Conservation (phyloP, 2,888 invertebrate genomes). For the Drosophila lacicola region DNA sequence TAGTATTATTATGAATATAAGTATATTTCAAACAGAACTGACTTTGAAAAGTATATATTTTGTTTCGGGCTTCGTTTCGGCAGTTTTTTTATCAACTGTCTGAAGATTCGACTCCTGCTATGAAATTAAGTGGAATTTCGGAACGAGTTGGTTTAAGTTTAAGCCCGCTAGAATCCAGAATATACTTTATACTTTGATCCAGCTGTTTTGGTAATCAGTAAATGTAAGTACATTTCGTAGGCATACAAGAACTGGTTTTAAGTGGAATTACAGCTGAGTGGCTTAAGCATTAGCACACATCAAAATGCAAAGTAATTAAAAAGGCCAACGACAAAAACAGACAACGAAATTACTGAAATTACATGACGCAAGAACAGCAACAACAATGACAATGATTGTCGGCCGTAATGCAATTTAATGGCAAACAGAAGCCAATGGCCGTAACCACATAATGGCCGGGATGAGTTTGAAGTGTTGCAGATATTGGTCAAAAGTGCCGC, state of each 20-base stretch:
- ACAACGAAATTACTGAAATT: conserved; percentile 58
- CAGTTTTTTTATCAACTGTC: no score
- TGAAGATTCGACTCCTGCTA: no score
- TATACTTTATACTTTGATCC: no score
- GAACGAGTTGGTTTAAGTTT: no score
- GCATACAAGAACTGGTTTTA: conserved; percentile 3
- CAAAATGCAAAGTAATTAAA: conserved; percentile 60
- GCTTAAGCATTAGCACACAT: conserved; percentile 49
- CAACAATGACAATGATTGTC: conserved; percentile 52
- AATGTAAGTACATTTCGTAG: not conserved
- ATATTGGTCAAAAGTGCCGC: conserved; percentile 75
- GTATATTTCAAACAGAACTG: no score
- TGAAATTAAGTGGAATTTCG: no score
- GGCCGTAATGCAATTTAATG: conserved; percentile 76
- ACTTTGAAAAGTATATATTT: no score
- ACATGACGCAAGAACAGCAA: conserved; percentile 43
- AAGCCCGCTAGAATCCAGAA: no score
- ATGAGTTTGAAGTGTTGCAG: conserved; percentile 76
- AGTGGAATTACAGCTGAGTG: conserved; percentile 22
- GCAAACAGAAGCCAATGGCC: conserved; percentile 54
- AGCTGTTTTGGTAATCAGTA: not conserved
- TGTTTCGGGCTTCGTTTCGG: no score
- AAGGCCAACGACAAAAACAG: conserved; percentile 42
- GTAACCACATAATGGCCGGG: conserved; percentile 61
- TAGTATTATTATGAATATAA: no score